Conservation (phyloP, 2,113 vertebrate species). For the Vulpes ferrilata region DNA sequence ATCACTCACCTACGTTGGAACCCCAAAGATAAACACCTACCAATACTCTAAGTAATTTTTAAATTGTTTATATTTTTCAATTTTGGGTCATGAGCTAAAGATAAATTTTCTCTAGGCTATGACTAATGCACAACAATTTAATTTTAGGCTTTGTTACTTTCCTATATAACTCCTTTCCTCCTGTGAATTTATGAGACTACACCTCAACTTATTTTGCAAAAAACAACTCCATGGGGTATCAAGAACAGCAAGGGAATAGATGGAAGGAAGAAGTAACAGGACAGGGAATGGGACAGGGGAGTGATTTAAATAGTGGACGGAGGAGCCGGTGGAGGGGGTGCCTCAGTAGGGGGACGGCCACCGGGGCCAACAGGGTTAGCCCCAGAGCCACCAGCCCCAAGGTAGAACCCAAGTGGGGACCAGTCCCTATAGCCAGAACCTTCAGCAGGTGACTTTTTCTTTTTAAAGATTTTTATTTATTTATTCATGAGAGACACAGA, state of each 20-base stretch:
- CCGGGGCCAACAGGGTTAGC: no score
- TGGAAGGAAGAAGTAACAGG: neutral
- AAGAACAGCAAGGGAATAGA: neutral
- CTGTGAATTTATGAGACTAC: neutral
- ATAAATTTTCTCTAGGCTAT: conserved; percentile 24
- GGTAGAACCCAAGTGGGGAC: no score
- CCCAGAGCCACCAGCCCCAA: no score
- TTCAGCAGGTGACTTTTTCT: no score
- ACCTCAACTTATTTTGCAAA: neutral
- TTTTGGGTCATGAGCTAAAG: neutral
- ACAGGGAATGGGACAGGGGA: fast-evolving
- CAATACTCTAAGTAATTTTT: neutral
- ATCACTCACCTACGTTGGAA: neutral
- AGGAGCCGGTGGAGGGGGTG: no score
- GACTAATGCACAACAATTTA: conserved; percentile 26
- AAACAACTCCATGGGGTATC: neutral
- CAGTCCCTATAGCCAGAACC: no score
- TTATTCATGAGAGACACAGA: no score
- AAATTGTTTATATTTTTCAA: conserved; percentile 45
- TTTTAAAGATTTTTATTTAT: no score
- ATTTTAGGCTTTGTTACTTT: conserved; percentile 61
- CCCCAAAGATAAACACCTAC: conserved; percentile 7
- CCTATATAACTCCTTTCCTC: neutral
- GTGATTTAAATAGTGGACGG: neutral
- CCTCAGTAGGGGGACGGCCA: no score